A percentile compares a stretch with the other conserved stretches of the same genome.
Conservation (phyloP, 2,888 invertebrate genomes). For the Drosophila macrospina region DNA sequence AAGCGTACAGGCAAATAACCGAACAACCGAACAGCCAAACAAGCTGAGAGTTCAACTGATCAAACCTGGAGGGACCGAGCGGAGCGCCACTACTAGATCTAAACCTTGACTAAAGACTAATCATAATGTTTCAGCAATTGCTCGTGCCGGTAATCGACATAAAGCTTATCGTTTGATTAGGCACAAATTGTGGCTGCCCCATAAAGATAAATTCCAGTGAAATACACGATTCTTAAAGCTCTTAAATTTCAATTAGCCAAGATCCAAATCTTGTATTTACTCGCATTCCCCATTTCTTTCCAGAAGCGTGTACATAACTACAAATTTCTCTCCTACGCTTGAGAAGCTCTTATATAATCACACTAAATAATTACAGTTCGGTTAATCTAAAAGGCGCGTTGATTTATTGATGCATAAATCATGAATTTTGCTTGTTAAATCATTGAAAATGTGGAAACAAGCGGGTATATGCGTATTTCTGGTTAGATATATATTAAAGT, state of each 20-base stretch:
- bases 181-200: constrained; percentile 45
- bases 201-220: constrained; percentile 66
- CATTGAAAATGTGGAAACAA: neutral
- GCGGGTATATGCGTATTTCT: neutral
- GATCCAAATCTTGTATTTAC: constrained; percentile 34
- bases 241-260: constrained; percentile 51
- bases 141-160: constrained; percentile 66
- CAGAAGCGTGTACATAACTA: neutral
- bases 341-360: constrained; percentile 1
- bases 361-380: constrained; percentile 1
- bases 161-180: constrained; percentile 77
- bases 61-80: constrained; percentile 5
- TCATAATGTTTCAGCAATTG: constrained; percentile 38
- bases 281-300: constrained; percentile 10
- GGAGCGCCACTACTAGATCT: constrained; percentile 36
- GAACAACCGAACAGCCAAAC: neutral
- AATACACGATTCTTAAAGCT: constrained; percentile 36
- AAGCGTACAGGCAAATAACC: neutral
- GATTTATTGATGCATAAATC: constrained; percentile 15
- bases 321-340: neutral
- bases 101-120: constrained; percentile 49
- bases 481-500: constrained; percentile 4
- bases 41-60: constrained; percentile 5
- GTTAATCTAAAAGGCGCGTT: constrained; percentile 1
- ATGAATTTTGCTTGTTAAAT: neutral